These are phyloP conservation scores for Lasioglossum calceatum DNA, from an alignment of 2,888 invertebrate species.

Conservation along the genomic window DNA sequence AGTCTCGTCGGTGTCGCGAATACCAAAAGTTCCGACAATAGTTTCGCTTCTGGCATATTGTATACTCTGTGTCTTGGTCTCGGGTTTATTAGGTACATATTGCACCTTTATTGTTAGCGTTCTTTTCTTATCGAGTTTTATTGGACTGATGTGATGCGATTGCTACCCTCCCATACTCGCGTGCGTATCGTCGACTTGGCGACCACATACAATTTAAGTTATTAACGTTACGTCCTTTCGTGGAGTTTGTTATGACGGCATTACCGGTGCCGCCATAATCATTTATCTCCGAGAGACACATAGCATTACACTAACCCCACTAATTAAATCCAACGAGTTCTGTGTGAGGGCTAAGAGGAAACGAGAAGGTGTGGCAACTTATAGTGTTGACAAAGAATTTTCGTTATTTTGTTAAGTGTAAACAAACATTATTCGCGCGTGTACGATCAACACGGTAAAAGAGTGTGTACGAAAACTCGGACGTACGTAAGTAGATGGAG, in stretches of 20 bases:
- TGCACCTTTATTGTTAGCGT: slow-evolving; percentile 1
- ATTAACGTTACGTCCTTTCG: background rate
- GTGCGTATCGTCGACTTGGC: background rate
- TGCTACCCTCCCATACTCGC: background rate
- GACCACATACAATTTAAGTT: background rate
- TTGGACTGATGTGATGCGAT: background rate
- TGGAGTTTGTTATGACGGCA: slow-evolving; percentile 23
- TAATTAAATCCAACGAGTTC: background rate
- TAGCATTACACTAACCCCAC: background rate
- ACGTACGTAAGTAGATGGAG: background rate
- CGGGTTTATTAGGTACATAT: background rate
- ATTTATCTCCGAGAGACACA: slow-evolving; percentile 12
- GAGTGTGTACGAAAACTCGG: background rate
- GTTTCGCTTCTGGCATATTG: background rate
- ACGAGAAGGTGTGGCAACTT: background rate
- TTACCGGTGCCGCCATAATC: slow-evolving; percentile 38
- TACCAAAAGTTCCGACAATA: background rate
- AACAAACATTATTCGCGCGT: background rate
- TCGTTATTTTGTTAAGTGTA: background rate
- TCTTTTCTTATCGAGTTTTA: background rate
- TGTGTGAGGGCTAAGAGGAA: background rate
- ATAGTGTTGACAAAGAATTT: background rate
- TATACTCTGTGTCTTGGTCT: background rate
- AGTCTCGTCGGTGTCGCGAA: background rate
- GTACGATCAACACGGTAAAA: background rate